Conservation (phyloP, 2,888 invertebrate genomes). For the Netelia virgata region DNA sequence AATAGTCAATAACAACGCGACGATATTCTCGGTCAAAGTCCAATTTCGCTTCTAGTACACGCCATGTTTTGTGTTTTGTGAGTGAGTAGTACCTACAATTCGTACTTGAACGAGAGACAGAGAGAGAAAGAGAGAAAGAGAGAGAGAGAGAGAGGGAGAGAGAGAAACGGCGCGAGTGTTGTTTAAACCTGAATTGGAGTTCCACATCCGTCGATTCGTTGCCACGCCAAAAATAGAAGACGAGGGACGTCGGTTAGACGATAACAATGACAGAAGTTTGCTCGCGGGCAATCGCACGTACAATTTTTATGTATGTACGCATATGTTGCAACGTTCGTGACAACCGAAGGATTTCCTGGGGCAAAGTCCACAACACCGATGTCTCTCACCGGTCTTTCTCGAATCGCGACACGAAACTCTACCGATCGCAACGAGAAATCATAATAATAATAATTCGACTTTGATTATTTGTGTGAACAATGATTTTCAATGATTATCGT, state of each 20-base stretch:
- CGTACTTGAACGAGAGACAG: conserved; percentile 10
- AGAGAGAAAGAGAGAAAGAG: conserved; percentile 9
- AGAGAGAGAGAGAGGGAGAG: conserved; percentile 14
- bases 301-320: neutral
- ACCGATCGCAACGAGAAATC: neutral
- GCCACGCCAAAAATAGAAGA: conserved; percentile 34
- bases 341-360: conserved; percentile 45
- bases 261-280: conserved; percentile 26
- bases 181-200: conserved; percentile 13
- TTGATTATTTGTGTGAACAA: no score
- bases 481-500: no score
- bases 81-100: no score
- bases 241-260: conserved; percentile 7
- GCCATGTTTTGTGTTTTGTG: neutral
- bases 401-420: neutral
- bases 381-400: conserved; percentile 4
- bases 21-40: conserved; percentile 30
- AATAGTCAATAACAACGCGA: neutral
- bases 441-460: neutral
- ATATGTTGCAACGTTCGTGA: neutral
- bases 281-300: neutral
- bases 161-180: neutral
- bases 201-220: conserved; percentile 22
- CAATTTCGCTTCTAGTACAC: neutral
- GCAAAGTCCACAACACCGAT: conserved; percentile 39